phyloP scores from a whole-genome alignment of 2,113 vertebrate genomes.

The Lophius piscatorius region DNA sequence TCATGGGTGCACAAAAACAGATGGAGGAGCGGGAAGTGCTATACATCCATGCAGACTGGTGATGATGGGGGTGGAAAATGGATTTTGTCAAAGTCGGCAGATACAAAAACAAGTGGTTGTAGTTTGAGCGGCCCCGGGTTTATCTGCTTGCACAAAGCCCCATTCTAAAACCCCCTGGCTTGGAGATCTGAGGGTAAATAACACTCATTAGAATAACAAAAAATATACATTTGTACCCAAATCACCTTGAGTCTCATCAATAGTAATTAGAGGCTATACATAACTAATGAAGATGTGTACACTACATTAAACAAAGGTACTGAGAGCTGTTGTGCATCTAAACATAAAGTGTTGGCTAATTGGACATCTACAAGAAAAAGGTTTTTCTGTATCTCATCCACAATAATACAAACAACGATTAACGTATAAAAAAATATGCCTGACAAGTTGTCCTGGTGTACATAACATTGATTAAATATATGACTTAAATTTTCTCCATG shows the following conservation, averaged over 20 bases:
- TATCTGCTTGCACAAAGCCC: slow-evolving; percentile 72
- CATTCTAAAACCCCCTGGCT: slow-evolving; percentile 71
- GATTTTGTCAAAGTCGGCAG: slow-evolving; percentile 62
- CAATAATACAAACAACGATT: slow-evolving; percentile 16
- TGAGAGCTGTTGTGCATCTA: slow-evolving; percentile 53
- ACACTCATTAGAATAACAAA: slow-evolving; percentile 83
- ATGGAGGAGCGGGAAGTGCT: slow-evolving; percentile 79
- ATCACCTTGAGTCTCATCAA: slow-evolving; percentile 78
- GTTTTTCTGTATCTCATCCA: slow-evolving; percentile 24
- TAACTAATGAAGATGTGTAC: slow-evolving; percentile 79
- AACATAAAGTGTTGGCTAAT: slow-evolving; percentile 47
- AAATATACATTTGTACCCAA: slow-evolving; percentile 81
- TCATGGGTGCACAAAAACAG: slow-evolving; percentile 79
- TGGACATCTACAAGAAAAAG: slow-evolving; percentile 37
- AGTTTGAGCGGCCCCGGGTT: slow-evolving; percentile 49
- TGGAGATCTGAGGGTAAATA: slow-evolving; percentile 80
- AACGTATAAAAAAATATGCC: no score
- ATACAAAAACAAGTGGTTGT: slow-evolving; percentile 80
- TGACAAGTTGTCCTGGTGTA: background rate
- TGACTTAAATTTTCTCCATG: no score
- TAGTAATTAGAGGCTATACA: slow-evolving; percentile 82
- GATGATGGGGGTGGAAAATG: slow-evolving; percentile 55
- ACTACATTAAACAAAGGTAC: slow-evolving; percentile 70
- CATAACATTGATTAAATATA: background rate
- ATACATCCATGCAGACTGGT: slow-evolving; percentile 76